Evolutionary conservation across 1,140 invertebrate species (phyloP), one percentile per base, ranked within the genome.

Genomic region (Thalassaphorura encarpata): DNA sequence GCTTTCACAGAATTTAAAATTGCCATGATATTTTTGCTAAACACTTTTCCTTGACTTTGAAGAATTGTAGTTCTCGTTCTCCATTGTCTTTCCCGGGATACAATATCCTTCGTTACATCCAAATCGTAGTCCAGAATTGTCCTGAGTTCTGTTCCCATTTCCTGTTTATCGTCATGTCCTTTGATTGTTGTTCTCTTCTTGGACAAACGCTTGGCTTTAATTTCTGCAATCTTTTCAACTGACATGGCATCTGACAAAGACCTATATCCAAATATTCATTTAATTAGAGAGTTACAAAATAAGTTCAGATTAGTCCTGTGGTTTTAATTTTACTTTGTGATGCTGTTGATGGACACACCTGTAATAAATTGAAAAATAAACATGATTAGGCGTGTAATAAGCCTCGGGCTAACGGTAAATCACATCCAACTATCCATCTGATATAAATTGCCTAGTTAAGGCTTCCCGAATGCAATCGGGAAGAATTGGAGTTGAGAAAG

Each of bases 161-260:
- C 85, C 46, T 85, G 83, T n/a, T n/a, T n/a, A 67, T 89, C 87
- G 71, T 97, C 92, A 68, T 93, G 90, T 55, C 87, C 85, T 71
- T 90, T 95, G 66, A 98, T 97, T 6, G 92, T 97, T 0, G 89
- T 94, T 63, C 93, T 78, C 70, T 97, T 97, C 62, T 94, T 95
- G 3, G 93, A 93, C 66, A 97, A 76, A 74, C 92, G 83, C 75
- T 98, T 98, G 0, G 93, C 93, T 75, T 96, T 96, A 53, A 98
- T 94, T 16, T 91, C 92, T 23, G 93, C 92, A 74, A 98, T 97
- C 73, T 95, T 97, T 70, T 97, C 93, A 8, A 95, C 87, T 2
- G 92, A 92, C 89, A 98, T 91, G 46, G 89, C 87, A 67, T 97
- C 91, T 23, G 90, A 94, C 18, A 97, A 74, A 3, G 92, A 95